These are phyloP conservation scores for Netelia virgata DNA, from an alignment of 2,888 invertebrate species.

Conservation along the genomic window DNA sequence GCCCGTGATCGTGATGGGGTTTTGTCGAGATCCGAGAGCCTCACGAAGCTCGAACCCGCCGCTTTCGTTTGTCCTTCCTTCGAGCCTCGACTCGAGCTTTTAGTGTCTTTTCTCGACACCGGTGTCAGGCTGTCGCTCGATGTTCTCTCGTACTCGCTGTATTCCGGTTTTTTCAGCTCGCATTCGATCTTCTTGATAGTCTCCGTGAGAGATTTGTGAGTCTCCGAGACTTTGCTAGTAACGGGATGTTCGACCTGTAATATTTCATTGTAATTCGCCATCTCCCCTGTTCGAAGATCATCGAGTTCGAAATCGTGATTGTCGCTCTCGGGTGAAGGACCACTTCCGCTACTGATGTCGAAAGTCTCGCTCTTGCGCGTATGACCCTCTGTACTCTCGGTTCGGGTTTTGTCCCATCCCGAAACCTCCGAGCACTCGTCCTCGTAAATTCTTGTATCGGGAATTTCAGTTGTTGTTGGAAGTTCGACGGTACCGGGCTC, in stretches of 20 bases:
- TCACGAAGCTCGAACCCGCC: conserved; percentile 88
- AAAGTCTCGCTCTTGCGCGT: conserved; percentile 83
- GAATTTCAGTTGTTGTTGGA: conserved; percentile 61
- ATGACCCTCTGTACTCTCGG: conserved; percentile 80
- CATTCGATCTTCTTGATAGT: conserved; percentile 82
- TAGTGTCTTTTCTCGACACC: conserved; percentile 54
- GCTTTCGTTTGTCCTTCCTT: conserved; percentile 83
- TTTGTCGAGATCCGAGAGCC: conserved; percentile 92
- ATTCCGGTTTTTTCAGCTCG: conserved; percentile 78
- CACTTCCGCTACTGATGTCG: conserved; percentile 82
- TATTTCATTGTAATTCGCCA: conserved; percentile 67
- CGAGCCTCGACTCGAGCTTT: conserved; percentile 81
- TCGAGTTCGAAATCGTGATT: conserved; percentile 78
- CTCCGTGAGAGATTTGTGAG: conserved; percentile 80
- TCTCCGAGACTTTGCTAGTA: conserved; percentile 77
- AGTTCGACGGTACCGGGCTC: conserved; percentile 64
- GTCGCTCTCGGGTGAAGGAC: conserved; percentile 80
- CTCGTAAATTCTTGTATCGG: conserved; percentile 71
- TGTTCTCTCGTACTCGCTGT: conserved; percentile 62
- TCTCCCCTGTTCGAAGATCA: conserved; percentile 76
- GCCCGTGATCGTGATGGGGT: conserved; percentile 86
- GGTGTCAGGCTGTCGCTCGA: conserved; percentile 61
- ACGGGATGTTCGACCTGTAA: conserved; percentile 68
- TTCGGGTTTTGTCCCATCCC: conserved; percentile 81
- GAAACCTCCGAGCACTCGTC: conserved; percentile 81